phyloP scores from a whole-genome alignment of 35 echinoderm and acorn worm species.

The Strongylocentrotus purpuratus region DNA sequence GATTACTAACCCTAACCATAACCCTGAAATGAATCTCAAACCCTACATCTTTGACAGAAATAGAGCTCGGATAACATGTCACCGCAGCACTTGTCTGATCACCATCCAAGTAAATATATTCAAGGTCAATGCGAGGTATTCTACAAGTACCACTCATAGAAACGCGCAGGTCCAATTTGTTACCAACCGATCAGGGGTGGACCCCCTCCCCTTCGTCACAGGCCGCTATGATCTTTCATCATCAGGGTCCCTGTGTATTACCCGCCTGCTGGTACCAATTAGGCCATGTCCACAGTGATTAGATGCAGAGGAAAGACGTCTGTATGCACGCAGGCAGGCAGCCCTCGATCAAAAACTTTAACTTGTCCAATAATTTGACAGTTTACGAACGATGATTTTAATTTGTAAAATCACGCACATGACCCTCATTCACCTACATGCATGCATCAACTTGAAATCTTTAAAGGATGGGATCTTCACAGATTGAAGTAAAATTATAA shows the following conservation, averaged over 20 bases:
- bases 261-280: slow-evolving; percentile 47
- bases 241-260: background rate
- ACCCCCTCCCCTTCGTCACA: background rate
- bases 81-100: too few species aligned
- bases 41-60: too few species aligned
- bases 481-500: too few species aligned
- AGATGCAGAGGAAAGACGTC: slow-evolving; percentile 42
- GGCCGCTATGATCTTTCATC: slow-evolving; percentile 22
- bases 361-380: background rate
- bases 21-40: too few species aligned
- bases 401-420: background rate
- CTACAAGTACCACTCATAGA: background rate
- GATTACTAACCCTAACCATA: too few species aligned
- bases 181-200: background rate
- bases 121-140: background rate
- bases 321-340: background rate
- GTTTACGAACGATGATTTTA: background rate
- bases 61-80: too few species aligned
- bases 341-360: background rate
- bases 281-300: slow-evolving; percentile 45
- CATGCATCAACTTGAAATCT: too few species aligned
- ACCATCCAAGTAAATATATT: background rate
- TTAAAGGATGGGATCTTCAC: too few species aligned
- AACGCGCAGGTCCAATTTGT: background rate
- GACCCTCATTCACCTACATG: too few species aligned